phyloP scores from a whole-genome alignment of 2,888 invertebrate species.

The Parthenolecanium corni region DNA sequence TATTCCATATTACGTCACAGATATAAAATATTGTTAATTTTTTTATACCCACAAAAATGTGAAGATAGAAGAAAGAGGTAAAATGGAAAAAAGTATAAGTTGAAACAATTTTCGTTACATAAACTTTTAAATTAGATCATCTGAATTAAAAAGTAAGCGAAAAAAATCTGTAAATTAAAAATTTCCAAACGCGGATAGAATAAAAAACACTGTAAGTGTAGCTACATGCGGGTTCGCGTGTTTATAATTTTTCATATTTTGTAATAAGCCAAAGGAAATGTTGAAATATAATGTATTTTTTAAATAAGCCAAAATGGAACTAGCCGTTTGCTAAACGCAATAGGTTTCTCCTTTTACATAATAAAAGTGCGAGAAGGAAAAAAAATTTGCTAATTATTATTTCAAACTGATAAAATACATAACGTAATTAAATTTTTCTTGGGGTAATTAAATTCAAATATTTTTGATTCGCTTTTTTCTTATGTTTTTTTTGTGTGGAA shows the following conservation, averaged over 20 bases:
- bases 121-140: too few relatives aligned
- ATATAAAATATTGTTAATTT: too few relatives aligned
- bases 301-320: conserved; percentile 3
- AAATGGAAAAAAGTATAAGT: too few relatives aligned
- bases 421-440: conserved; percentile 4
- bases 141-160: too few relatives aligned
- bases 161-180: too few relatives aligned
- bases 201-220: too few relatives aligned
- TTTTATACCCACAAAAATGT: too few relatives aligned
- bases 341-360: conserved; percentile 8
- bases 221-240: neutral
- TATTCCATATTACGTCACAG: too few relatives aligned
- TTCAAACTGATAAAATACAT: conserved; percentile 11
- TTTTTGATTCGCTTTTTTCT: neutral
- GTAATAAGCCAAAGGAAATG: conserved; percentile 16
- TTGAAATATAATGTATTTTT: conserved; percentile 14
- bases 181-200: too few relatives aligned
- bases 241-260: neutral
- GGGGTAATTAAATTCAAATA: neutral
- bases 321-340: conserved; percentile 3
- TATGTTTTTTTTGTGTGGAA: neutral
- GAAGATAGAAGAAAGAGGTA: too few relatives aligned
- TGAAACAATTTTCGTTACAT: too few relatives aligned
- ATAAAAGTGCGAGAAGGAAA: neutral
- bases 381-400: conserved; percentile 9